Base-by-base conservation (phyloP, 1,140 invertebrate genomes). In the Camponotus pennsylvanicus region DNA sequence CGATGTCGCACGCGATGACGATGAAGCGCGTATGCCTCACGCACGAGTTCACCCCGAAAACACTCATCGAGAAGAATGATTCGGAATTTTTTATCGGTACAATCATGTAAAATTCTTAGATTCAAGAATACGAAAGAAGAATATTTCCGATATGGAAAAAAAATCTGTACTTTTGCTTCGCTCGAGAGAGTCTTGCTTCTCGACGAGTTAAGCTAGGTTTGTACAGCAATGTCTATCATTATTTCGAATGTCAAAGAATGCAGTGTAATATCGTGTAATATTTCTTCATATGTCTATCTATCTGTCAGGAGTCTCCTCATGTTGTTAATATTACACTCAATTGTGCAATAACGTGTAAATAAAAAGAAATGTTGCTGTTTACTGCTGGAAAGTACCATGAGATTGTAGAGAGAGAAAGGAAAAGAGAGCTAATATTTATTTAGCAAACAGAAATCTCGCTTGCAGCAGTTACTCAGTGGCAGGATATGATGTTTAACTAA, bases 1-100 rank as follows among this genome's bases (percentile, higher is more conserved):
- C n/a, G 63, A 42, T 55, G 21, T 15, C 45, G 15, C 45, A 52
- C 15, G 34, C 77, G 45, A 64, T 77, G 75, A 77, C 59, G n/a
- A 9, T 21, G 59, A 27, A 6, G n/a, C 59, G 32, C 61, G 13
- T 27, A 9, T 11, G 21, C 27, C 3, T 27, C 7, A 4, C 59
- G 34, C 32, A 13, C 34, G 32, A 66, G n/a, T 42, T n/a, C 7
- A 67, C 18, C 37, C 5, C 8, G 34, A 21, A 27, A 27, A 27
- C n/a, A 15, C 21, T 18, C 42, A 13, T 57, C 55, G 55, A 57
- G 18, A n/a, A n/a, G 6, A n/a, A 57, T 18, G 18, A 57, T 57
- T 8, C 55, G 55, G 18, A 15, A 49, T 15, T 49, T 49, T 49
- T 49, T 3, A 49, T 49, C 13, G 13, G 42, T 27, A 27, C 40